Evolutionary conservation across 1,140 invertebrate genomes (phyloP).

Genomic region (Hermatobates lingyangjiaoensis): DNA sequence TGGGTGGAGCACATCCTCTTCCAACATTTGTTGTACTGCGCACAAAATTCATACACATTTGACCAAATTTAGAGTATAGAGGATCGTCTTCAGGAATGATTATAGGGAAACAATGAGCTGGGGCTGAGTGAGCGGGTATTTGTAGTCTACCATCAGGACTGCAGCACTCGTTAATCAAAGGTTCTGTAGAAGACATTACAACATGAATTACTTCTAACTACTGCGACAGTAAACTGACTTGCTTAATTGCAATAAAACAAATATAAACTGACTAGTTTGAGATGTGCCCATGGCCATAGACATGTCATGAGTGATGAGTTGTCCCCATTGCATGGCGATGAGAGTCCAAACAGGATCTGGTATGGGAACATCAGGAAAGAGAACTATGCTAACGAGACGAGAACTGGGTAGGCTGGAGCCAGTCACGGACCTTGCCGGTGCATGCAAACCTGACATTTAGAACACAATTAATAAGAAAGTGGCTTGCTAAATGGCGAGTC

Average conservation of each 20-base stretch:
- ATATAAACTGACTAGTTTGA: conserved; percentile 40
- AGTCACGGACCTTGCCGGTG: conserved; percentile 35
- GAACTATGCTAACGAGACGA: conserved; percentile 42
- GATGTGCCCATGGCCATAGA: conserved; percentile 46
- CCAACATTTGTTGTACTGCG: too few relatives aligned
- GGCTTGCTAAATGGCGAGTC: background rate
- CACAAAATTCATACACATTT: conserved; percentile 68
- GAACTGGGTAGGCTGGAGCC: conserved; percentile 44
- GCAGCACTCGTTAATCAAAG: conserved; percentile 47
- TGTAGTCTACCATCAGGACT: conserved; percentile 39
- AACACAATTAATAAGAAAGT: conserved; percentile 1
- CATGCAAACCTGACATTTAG: conserved; percentile 37
- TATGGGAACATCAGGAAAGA: conserved; percentile 43
- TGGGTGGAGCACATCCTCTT: too few relatives aligned
- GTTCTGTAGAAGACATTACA: conserved; percentile 27
- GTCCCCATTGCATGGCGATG: conserved; percentile 69
- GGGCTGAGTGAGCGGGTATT: conserved; percentile 14
- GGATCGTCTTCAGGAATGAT: conserved; percentile 63
- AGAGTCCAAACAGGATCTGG: conserved; percentile 48
- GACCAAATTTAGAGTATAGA: conserved; percentile 43
- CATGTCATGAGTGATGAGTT: conserved; percentile 76
- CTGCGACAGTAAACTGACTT: conserved; percentile 7
- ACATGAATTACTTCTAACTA: background rate
- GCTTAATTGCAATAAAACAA: conserved; percentile 6
- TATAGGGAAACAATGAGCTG: conserved; percentile 54